These are phyloP conservation scores for Trematocara stigmaticum DNA, from an alignment of 2,113 vertebrate species.

Conservation along the genomic window DNA sequence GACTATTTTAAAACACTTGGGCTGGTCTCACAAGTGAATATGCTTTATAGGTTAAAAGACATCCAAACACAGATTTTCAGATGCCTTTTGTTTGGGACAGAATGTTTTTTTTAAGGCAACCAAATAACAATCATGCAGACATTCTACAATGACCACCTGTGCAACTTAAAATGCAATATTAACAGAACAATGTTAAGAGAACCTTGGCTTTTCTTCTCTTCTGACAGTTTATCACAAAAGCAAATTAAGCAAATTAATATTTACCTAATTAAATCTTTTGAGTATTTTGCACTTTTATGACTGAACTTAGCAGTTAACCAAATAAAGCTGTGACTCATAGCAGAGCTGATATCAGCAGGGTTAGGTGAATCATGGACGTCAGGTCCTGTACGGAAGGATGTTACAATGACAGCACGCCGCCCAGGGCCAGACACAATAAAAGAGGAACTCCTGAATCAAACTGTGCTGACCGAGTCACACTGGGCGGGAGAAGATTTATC, in stretches of 20 bases:
- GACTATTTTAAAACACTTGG: neutral
- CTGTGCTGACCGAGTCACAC: conserved; percentile 11
- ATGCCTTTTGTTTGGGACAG: neutral
- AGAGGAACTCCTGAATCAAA: conserved; percentile 50
- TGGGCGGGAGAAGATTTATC: conserved; percentile 21
- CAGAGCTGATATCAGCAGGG: neutral
- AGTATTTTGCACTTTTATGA: neutral
- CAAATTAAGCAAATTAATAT: neutral
- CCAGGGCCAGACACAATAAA: conserved; percentile 45
- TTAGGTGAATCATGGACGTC: conserved; percentile 13
- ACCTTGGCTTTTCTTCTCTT: neutral
- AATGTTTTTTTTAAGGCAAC: neutral
- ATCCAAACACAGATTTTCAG: neutral
- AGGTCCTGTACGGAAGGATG: conserved; percentile 48
- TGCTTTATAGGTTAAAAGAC: neutral
- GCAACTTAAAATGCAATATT: neutral
- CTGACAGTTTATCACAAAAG: neutral
- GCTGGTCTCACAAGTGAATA: neutral
- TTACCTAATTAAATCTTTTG: neutral
- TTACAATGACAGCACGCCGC: conserved; percentile 23
- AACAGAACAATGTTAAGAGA: neutral
- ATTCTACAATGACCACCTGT: neutral
- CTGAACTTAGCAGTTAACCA: neutral
- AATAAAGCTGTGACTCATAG: neutral
- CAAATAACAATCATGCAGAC: neutral